Percentiles rank a stretch among this genome's conserved stretches.
Evolutionary conservation across 2,797 vertebrate genomes (phyloP).

Genomic region (Peromyscus melanophrys): DNA sequence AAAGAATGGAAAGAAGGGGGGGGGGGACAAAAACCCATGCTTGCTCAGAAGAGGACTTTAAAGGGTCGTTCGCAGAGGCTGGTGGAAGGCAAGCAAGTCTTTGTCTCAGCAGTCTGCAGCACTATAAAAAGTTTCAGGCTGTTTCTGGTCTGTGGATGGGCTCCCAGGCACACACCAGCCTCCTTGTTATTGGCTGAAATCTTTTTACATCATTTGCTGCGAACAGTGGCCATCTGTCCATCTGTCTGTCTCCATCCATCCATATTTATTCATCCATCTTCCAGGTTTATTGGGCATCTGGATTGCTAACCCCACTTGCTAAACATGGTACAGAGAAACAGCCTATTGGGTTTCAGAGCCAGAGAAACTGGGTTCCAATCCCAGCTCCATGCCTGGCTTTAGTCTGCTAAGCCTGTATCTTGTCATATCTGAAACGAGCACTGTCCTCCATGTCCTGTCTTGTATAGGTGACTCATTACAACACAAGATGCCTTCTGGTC

Average conservation of each 20-base stretch:
- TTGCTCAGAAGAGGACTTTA: constrained; percentile 79
- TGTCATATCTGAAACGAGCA: not conserved
- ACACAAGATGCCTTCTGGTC: not conserved
- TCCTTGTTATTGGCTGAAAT: constrained; percentile 50
- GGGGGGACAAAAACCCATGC: not conserved
- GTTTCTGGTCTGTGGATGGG: constrained; percentile 61
- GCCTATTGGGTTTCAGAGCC: not conserved
- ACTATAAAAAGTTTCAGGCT: constrained; percentile 82
- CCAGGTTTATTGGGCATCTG: constrained; percentile 8
- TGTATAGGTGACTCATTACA: not conserved
- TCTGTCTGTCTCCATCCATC: not conserved
- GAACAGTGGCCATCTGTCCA: not conserved
- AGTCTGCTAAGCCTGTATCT: not conserved
- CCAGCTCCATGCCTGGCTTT: not conserved
- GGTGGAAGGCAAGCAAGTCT: constrained; percentile 75
- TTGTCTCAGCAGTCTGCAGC: constrained; percentile 75
- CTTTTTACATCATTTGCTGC: constrained; percentile 48
- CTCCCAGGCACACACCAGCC: constrained; percentile 54
- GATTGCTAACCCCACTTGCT: constrained; percentile 46
- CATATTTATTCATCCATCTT: not conserved
- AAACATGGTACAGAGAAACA: not conserved
- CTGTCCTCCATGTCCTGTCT: not conserved
- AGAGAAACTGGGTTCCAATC: constrained; percentile 31
- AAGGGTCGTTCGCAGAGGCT: constrained; percentile 73
- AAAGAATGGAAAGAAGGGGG: constrained; percentile 75